Percentiles rank a stretch among this genome's conserved stretches.
These are phyloP conservation scores for Drosophila tristis DNA, from an alignment of 1,140 invertebrate genomes.

Conservation along the genomic window DNA sequence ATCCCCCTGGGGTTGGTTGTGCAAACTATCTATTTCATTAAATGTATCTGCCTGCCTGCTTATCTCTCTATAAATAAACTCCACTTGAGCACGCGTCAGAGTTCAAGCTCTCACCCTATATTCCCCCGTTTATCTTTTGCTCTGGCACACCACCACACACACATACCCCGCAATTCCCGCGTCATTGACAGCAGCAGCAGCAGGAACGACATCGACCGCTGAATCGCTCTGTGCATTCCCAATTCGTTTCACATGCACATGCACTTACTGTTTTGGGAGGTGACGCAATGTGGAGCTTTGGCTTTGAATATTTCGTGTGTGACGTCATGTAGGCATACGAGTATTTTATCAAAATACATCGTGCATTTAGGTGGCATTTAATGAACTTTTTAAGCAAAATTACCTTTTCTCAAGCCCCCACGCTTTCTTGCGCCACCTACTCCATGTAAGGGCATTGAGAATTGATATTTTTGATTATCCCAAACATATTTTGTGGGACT, in stretches of 20 bases:
- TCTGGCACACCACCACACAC: no score
- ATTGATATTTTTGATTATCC: no score
- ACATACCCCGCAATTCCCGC: conserved; percentile 11
- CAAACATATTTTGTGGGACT: no score
- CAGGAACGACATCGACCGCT: conserved; percentile 13
- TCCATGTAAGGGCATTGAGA: no score
- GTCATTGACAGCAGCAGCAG: conserved; percentile 10
- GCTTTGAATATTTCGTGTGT: conserved; percentile 3
- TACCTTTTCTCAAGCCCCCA: no score
- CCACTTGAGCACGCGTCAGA: conserved; percentile 64
- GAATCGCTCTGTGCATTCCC: conserved; percentile 1
- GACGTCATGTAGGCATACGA: conserved; percentile 20
- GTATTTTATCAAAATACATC: conserved; percentile 18
- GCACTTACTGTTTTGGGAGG: neutral
- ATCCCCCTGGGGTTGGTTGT: neutral
- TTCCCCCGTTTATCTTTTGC: no score
- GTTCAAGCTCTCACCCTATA: conserved; percentile 11
- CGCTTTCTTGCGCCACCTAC: no score
- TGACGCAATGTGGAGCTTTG: conserved; percentile 27
- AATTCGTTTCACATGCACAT: neutral
- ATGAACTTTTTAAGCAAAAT: no score
- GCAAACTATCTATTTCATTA: conserved; percentile 1
- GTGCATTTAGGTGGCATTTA: no score
- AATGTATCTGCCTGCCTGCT: conserved; percentile 6
- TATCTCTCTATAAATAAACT: conserved; percentile 23